phyloP scores from a whole-genome alignment of 2,888 invertebrate genomes.

The Tachina lurida region DNA sequence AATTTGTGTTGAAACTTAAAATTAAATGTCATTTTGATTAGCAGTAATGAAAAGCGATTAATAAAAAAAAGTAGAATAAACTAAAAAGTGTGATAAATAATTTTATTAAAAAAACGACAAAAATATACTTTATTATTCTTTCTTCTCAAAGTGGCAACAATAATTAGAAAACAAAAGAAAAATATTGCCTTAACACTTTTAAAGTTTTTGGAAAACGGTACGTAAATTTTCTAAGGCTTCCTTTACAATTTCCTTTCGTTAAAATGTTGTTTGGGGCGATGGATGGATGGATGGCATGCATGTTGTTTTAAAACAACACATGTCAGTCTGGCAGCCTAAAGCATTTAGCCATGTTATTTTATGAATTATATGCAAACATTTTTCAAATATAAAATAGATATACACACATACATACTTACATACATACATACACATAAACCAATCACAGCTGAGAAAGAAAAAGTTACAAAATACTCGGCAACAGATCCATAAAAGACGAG shows the following conservation, averaged over 20 bases:
- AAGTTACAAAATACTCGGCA: neutral
- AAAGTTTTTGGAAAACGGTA: constrained; percentile 5
- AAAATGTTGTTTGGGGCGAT: constrained; percentile 18
- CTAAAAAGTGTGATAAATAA: constrained; percentile 29
- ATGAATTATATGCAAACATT: constrained; percentile 24
- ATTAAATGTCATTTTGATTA: constrained; percentile 57
- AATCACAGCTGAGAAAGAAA: constrained; percentile 1
- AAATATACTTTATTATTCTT: neutral
- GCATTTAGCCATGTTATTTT: constrained; percentile 45
- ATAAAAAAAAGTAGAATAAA: constrained; percentile 1
- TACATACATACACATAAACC: constrained; percentile 1
- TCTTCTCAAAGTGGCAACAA: neutral
- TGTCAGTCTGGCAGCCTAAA: constrained; percentile 31
- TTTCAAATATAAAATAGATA: constrained; percentile 27
- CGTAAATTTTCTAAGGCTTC: neutral
- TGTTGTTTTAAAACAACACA: constrained; percentile 56
- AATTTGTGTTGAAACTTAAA: constrained; percentile 46
- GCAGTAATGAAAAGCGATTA: constrained; percentile 8
- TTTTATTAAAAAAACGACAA: constrained; percentile 19
- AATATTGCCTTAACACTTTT: neutral
- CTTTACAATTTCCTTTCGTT: constrained; percentile 44
- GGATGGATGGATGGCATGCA: neutral
- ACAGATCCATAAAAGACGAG: constrained; percentile 46
- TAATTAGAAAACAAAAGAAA: neutral
- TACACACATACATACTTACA: neutral